phyloP scores from a whole-genome alignment of 1,140 invertebrate species.

The Neotoxoptera formosana region DNA sequence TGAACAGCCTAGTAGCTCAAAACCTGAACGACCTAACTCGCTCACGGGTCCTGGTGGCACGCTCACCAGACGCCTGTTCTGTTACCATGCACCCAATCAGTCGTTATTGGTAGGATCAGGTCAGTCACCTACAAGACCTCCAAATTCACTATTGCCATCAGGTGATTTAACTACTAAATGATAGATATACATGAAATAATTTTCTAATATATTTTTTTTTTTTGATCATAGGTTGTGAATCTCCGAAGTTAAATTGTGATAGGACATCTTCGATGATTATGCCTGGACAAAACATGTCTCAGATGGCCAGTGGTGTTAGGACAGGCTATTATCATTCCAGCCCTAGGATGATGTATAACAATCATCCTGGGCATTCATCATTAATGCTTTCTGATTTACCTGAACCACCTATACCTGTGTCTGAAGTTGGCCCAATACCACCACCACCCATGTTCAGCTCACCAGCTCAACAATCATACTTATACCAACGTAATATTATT shows the following conservation, averaged over 20 bases:
- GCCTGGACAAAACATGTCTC: conserved; percentile 45
- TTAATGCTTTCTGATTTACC: conserved; percentile 81
- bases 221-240: conserved; percentile 41
- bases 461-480: conserved; percentile 74
- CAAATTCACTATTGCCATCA: conserved; percentile 46
- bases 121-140: conserved; percentile 48
- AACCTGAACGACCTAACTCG: conserved; percentile 59
- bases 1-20: conserved; percentile 57
- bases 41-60: conserved; percentile 54
- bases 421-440: conserved; percentile 92
- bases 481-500: conserved; percentile 49
- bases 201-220: background rate
- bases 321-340: conserved; percentile 55
- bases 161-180: background rate
- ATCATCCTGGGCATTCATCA: conserved; percentile 52
- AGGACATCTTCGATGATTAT: conserved; percentile 42
- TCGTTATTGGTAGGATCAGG: conserved; percentile 21
- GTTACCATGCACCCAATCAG: conserved; percentile 59
- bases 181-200: background rate
- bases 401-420: conserved; percentile 88
- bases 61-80: conserved; percentile 58
- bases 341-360: conserved; percentile 46
- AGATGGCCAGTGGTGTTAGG: conserved; percentile 26
- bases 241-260: conserved; percentile 50
- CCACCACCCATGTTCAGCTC: conserved; percentile 93